phyloP scores from a whole-genome alignment of 1,140 invertebrate genomes.

The Ips nitidus region DNA sequence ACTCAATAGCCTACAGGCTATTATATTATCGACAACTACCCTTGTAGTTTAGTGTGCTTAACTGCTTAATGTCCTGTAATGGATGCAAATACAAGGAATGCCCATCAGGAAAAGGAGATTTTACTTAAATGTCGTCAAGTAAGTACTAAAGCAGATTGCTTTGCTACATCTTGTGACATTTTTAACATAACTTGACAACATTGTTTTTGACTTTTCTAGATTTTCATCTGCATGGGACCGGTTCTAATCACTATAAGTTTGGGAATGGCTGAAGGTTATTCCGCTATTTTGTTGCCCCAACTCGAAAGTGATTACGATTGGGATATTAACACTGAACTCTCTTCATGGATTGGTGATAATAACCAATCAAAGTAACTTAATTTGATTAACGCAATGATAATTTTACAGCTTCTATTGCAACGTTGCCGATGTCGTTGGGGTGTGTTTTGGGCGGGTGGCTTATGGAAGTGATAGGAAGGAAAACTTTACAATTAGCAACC shows the following conservation, averaged over 20 bases:
- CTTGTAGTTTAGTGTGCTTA: slow-evolving; percentile 1
- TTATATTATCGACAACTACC: background rate
- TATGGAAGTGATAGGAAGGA: slow-evolving; percentile 69
- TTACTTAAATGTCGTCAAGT: background rate
- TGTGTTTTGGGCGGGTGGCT: slow-evolving; percentile 61
- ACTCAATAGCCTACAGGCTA: background rate
- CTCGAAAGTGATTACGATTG: slow-evolving; percentile 40
- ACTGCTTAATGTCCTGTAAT: slow-evolving; percentile 1
- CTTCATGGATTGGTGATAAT: slow-evolving; percentile 62
- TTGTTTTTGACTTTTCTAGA: slow-evolving; percentile 13
- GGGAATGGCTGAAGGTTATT: slow-evolving; percentile 29
- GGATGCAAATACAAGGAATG: background rate
- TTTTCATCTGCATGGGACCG: slow-evolving; percentile 12
- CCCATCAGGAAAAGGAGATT: background rate
- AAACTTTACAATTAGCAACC: slow-evolving; percentile 60
- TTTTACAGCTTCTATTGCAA: slow-evolving; percentile 57
- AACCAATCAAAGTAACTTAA: no score
- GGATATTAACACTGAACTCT: slow-evolving; percentile 53
- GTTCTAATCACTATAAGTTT: slow-evolving; percentile 29
- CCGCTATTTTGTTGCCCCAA: slow-evolving; percentile 27
- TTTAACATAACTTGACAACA: background rate
- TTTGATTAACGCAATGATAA: background rate
- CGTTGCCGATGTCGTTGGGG: slow-evolving; percentile 62
- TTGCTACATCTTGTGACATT: background rate
- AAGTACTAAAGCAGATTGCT: background rate